A percentile compares a stretch with the other conserved stretches of the same genome.
Evolutionary conservation across 2,113 vertebrate genomes (phyloP).

Genomic region (Elachura formosa): DNA sequence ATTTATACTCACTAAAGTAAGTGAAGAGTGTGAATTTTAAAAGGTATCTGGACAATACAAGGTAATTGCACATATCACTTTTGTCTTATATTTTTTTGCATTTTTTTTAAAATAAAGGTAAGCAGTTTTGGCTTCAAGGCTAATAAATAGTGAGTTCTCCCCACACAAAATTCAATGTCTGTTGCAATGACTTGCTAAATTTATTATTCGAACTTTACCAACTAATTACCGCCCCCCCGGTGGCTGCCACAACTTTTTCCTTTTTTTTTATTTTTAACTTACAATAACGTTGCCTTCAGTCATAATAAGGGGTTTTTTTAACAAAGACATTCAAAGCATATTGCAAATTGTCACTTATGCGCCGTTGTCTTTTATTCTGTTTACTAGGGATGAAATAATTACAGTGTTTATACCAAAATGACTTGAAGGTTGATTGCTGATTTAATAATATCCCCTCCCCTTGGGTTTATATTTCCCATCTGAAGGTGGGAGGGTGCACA

Average conservation of each 20-base stretch:
- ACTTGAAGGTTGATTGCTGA: slow-evolving; percentile 49
- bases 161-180: background rate
- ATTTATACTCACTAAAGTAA: background rate
- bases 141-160: background rate
- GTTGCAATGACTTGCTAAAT: slow-evolving; percentile 1
- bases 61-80: accelerated
- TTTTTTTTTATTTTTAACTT: background rate
- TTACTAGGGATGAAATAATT: slow-evolving; percentile 48
- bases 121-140: background rate
- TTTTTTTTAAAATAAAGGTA: background rate
- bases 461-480: slow-evolving; percentile 27
- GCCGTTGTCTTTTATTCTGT: slow-evolving; percentile 40
- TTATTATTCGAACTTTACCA: background rate
- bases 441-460: slow-evolving; percentile 29
- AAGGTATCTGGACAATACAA: background rate
- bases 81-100: background rate
- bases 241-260: background rate
- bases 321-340: slow-evolving; percentile 39
- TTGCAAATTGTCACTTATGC: slow-evolving; percentile 45
- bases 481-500: slow-evolving; percentile 22
- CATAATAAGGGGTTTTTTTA: background rate
- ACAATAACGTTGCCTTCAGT: slow-evolving; percentile 16
- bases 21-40: background rate
- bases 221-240: background rate
- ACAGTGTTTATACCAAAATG: slow-evolving; percentile 39